Evolutionary conservation across 35 echinoderm and acorn worm genomes (phyloP), one percentile per base, ranked within the genome.

Genomic region (Hemicentrotus pulcherrimus): DNA sequence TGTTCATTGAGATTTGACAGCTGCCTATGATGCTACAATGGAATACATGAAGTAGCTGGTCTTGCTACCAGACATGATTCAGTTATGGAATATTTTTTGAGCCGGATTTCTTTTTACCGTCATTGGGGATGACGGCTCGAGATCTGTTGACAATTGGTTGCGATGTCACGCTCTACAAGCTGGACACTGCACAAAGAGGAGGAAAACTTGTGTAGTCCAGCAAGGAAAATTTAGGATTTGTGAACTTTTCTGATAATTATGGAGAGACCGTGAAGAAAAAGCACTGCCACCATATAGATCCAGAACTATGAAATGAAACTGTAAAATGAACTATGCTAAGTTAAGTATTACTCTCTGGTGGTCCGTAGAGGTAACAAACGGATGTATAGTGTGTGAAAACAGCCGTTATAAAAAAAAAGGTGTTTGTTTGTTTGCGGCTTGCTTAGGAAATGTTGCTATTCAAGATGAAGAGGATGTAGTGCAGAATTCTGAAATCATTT

Each of bases 351-450:
- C 16, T 48, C 48, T 93, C 13, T 93, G 91, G 91, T 58, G 91
- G 48, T 93, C 91, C 91, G 91, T 93, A 93, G 91, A 31, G 91
- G 91, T 93, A 50, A 46, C 48, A 93, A 93, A 58, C 91, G 91
- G 91, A 93, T 58, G 91, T 93, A 32, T 50, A 93, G 91, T 93
- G 91, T 93, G 91, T 93, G 91, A 93, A 50, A 93, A 50, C 91
- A 50, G 48, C 91, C 91, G 48, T 93, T 93, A 58, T 93, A 93
- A 48, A 58, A 93, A 92, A 48, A 58, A 58, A 31, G 90, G 46
- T 91, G 46, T 91, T 91, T 91, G 24, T 33, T 91, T 58, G 46
- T 90, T 88, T 90, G 12, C 46, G 32, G 32, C 46, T 90, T 90
- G 46, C 32, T 47, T 90, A 45, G 88, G 88, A 90, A 47, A 45